Evolutionary conservation across 2,797 vertebrate genomes (phyloP), one percentile per base, ranked within the genome.

Genomic region (Graptemys geographica): DNA sequence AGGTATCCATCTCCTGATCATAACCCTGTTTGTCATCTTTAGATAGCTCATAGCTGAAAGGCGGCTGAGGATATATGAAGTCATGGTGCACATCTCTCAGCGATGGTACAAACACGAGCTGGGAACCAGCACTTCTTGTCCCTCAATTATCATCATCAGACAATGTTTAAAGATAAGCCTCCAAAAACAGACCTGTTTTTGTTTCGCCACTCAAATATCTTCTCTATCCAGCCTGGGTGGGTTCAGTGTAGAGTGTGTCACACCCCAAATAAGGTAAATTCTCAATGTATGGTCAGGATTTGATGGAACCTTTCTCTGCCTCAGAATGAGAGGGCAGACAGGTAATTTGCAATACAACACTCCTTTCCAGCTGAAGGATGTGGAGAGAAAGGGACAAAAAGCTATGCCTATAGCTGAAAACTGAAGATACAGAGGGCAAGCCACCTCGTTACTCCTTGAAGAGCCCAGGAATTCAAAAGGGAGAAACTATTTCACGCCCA

Each of bases 31-130:
- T 97, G 92, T 99, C 99, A 92, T 99, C 98, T 31, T 94, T 97
- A 83, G 91, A 90, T 87, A 99, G 95, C 51, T 98, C 98, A 0
- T 97, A 97, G 88, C 37, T 94, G 96, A 99, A 99, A 0, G 99
- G 99, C 0, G 99, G 99, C 96, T 99, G 99, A 1, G 99, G 99
- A 97, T 99, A 99, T 76, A 99, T 97, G 1, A 97, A 98, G 76
- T 98, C 98, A 1, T 99, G 99, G 92, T 99, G 99, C 86, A 99
- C 96, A 9, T 99, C 99, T 96, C 99, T 98, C 96, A 98, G 97
- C 0, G 99, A 99, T 0, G 99, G 99, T 21, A 99, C 98, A 8
- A 99, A 98, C 78, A 99, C 98, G n/a, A 99, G 97, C 41, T 93
- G 98, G 15, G 98, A 99, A 82, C 98, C 98, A 0, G 98, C 98